phyloP scores from a whole-genome alignment of 2,797 vertebrate genomes.

The Schizopygopsis malacanthus region DNA sequence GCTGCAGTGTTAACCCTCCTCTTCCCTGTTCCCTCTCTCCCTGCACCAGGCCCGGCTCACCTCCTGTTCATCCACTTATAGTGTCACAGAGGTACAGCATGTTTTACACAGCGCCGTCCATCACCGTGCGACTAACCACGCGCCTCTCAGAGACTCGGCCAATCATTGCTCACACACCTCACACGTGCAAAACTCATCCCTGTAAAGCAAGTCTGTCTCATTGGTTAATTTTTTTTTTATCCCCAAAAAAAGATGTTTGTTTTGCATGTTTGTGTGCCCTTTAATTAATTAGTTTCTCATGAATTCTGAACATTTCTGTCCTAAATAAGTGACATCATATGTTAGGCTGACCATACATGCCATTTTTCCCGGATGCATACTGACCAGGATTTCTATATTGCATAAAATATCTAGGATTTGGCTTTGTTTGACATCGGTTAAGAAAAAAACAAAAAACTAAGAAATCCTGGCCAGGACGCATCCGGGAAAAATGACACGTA shows the following conservation, averaged over 20 bases:
- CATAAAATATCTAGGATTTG: too few relatives aligned
- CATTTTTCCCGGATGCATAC: too few relatives aligned
- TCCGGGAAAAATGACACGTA: too few relatives aligned
- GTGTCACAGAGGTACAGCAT: slow-evolving; percentile 88
- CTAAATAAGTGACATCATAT: not conserved
- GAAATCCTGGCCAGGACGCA: too few relatives aligned
- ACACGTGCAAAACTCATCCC: slow-evolving; percentile 9
- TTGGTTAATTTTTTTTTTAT: not conserved
- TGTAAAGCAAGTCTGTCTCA: slow-evolving; percentile 12
- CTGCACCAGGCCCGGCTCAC: slow-evolving; percentile 90
- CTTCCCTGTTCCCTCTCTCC: slow-evolving; percentile 72
- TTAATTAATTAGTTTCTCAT: not conserved
- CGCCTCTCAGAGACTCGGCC: slow-evolving; percentile 29
- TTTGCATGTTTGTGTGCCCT: slow-evolving; percentile 18
- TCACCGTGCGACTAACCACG: slow-evolving; percentile 16
- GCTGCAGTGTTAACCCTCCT: slow-evolving; percentile 82
- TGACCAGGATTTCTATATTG: too few relatives aligned
- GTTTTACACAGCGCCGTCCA: slow-evolving; percentile 28
- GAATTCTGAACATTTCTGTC: not conserved
- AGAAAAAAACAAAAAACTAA: too few relatives aligned
- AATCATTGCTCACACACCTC: slow-evolving; percentile 37
- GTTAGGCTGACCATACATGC: too few relatives aligned
- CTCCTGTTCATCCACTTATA: slow-evolving; percentile 92
- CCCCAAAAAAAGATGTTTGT: not conserved
- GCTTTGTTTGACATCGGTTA: too few relatives aligned